Base-by-base conservation (phyloP, 1,140 invertebrate species). In the Meloidogyne exigua region DNA sequence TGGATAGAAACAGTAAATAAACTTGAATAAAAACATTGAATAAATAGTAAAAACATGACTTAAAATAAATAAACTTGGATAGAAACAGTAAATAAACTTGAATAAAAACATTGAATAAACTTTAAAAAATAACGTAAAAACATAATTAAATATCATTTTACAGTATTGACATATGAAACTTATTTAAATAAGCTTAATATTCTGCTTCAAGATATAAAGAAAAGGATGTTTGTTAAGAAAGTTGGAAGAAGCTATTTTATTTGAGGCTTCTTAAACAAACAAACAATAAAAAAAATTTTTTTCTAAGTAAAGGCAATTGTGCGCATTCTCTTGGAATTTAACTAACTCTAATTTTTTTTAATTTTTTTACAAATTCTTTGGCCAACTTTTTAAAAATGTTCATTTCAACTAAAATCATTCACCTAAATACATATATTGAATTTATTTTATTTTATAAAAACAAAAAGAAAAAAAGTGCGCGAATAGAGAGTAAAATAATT, bases 181-280 rank as follows among this genome's bases (percentile, higher is more conserved):
- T 57, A 57, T 57, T 57, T 57, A 57, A 57, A 57, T 57, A 57
- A 57, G 49, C 49, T 57, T 57, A 57, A 57, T n/a, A n/a, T n/a
- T 9, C 2, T 32, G 15, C 49, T 71, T 71, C 28, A 68, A 62
- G 28, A 71, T 71, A 62, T n/a, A 70, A 42, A 71, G 28, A 69
- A 42, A 26, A 49, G 44, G 15, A 32, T 32, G 28, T 32, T 32
- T 32, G 28, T 32, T 32, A 32, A 42, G 44, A 44, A 28, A 71
- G 18, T 18, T 18, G 11, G 36, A 28, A 21, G 39, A 12, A 11
- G 49, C 44, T 1, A 9, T 25, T 44, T 18, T 62, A 9, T 10
- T 71, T 71, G 44, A 7, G 26, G 25, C 1, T 5, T 42, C 7
- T 71, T 71, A 26, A 39, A 9, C 15, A 57, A 26, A 32, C 32